A percentile compares a stretch with the other conserved stretches of the same genome.
phyloP scores from a whole-genome alignment of 2,888 invertebrate genomes.

The Pseudococcus jackbeardsleyi region DNA sequence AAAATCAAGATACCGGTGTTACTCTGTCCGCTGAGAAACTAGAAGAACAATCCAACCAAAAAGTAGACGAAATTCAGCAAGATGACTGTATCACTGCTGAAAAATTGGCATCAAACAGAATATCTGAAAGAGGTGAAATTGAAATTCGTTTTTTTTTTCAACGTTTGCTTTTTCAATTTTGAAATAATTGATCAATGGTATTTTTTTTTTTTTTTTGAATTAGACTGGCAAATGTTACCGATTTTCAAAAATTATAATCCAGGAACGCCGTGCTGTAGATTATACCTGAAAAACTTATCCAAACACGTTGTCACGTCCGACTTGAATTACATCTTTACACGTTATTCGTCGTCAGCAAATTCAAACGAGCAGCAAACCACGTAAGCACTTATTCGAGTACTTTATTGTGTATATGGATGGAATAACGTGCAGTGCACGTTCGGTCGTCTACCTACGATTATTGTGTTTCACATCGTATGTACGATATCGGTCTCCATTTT shows the following conservation, averaged over 20 bases:
- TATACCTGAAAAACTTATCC: constrained; percentile 93
- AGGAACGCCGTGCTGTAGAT: constrained; percentile 83
- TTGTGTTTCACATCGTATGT: neutral
- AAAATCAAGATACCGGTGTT: constrained; percentile 69
- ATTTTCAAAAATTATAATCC: constrained; percentile 89
- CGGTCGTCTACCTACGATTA: too few species aligned
- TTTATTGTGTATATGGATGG: too few species aligned
- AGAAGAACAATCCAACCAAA: constrained; percentile 66
- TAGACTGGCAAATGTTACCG: constrained; percentile 80
- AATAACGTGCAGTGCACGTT: too few species aligned
- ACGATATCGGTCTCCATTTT: constrained; percentile 71
- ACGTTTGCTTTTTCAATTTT: neutral
- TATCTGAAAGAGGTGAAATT: constrained; percentile 74
- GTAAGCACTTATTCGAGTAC: constrained; percentile 67
- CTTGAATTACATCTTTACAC: constrained; percentile 81
- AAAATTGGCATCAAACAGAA: constrained; percentile 78
- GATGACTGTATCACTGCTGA: constrained; percentile 74
- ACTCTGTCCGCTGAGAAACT: constrained; percentile 68
- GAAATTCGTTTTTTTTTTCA: neutral
- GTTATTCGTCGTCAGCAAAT: constrained; percentile 74
- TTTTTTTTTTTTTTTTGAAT: constrained; percentile 54
- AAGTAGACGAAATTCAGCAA: constrained; percentile 67
- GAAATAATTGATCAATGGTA: constrained; percentile 25
- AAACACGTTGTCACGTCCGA: constrained; percentile 84
- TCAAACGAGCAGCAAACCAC: constrained; percentile 70